These are phyloP conservation scores for Trichechus manatus DNA, from an alignment of 2,113 vertebrate species.

Conservation along the genomic window DNA sequence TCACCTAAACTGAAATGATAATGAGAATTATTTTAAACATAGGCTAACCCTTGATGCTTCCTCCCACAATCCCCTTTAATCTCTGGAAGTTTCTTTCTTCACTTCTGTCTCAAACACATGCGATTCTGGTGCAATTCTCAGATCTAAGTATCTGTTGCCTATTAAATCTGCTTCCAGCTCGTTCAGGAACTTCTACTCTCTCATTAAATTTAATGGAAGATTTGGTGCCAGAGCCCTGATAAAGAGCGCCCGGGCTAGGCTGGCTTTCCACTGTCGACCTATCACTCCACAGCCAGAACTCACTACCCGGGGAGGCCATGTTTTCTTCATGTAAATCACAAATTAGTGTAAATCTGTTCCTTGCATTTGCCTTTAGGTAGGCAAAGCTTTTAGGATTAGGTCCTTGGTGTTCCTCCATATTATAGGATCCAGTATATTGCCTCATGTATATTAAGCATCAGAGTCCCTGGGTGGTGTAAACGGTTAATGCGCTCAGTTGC, in stretches of 20 bases:
- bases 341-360: fast-evolving
- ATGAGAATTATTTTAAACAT: fast-evolving
- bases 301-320: background rate
- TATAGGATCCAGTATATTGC: background rate
- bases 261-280: background rate
- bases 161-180: background rate
- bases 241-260: fast-evolving
- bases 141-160: too few species aligned
- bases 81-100: background rate
- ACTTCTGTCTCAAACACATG: background rate
- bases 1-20: background rate
- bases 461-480: too few species aligned
- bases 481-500: too few species aligned
- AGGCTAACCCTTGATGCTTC: fast-evolving
- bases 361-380: background rate
- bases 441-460: fast-evolving
- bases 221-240: fast-evolving
- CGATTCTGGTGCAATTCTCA: too few species aligned
- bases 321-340: background rate
- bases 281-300: background rate
- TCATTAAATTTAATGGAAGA: too few species aligned
- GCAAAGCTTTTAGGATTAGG: background rate
- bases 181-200: background rate
- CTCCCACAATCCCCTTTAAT: fast-evolving
- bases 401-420: background rate